Percentiles rank a stretch among this genome's conserved stretches.
Evolutionary conservation across 2,113 vertebrate genomes (phyloP).

Genomic region (Vidua macroura): DNA sequence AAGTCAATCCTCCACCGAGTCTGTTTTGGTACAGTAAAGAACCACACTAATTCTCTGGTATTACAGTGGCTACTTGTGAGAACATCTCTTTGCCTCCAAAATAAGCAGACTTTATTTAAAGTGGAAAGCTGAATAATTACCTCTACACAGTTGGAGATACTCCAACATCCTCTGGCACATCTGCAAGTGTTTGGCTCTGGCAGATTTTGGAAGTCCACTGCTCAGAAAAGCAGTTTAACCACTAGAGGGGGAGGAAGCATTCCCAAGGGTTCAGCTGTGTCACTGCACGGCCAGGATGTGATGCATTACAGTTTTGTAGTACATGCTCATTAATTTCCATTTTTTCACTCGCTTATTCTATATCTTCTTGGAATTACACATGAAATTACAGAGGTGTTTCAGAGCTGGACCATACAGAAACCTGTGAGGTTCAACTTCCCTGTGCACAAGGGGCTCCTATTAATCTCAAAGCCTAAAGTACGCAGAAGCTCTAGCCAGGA

Average conservation of each 20-base stretch:
- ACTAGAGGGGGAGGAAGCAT: not conserved
- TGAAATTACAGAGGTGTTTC: not conserved
- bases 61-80: not conserved
- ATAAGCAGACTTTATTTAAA: not conserved
- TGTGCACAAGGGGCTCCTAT: not conserved
- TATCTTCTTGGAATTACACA: not conserved
- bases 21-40: not conserved
- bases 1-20: not conserved
- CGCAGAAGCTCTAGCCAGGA: not conserved
- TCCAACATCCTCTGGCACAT: not conserved
- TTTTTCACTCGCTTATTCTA: not conserved
- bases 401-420: not conserved
- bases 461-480: not conserved
- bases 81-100: not conserved
- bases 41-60: not conserved
- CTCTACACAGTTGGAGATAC: not conserved
- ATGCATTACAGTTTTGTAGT: not conserved
- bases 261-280: not conserved
- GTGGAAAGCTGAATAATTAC: not conserved
- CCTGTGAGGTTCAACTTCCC: not conserved
- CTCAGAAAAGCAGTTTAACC: not conserved
- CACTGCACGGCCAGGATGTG: no score
- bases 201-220: not conserved
- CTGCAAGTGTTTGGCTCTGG: not conserved
- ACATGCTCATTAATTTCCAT: not conserved